phyloP scores from a whole-genome alignment of 2,797 vertebrate genomes.

The Scomberomorus guttatus region DNA sequence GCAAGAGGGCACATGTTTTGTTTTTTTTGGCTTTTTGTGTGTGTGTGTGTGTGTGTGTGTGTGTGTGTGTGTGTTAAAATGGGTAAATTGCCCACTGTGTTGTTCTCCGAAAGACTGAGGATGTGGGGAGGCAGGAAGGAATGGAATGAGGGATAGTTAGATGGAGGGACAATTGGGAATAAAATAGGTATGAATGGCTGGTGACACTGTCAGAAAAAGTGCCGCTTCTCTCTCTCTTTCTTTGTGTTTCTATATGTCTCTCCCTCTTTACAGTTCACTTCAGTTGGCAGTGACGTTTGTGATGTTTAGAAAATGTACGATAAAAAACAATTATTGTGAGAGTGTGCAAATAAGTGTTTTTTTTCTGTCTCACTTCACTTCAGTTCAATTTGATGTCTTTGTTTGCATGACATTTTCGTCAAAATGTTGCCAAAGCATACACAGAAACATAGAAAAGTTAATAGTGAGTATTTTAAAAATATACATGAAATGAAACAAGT shows the following conservation, averaged over 20 bases:
- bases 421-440: no score
- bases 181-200: background rate
- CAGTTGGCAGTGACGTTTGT: background rate
- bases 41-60: background rate
- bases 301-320: background rate
- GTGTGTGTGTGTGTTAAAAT: background rate
- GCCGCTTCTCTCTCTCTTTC: background rate
- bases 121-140: conserved; percentile 44
- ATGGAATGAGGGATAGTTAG: conserved; percentile 20
- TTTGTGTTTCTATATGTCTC: background rate
- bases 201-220: conserved; percentile 14
- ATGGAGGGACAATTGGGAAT: conserved; percentile 14
- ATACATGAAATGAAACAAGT: no score
- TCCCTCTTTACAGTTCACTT: background rate
- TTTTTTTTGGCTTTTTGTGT: background rate
- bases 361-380: no score
- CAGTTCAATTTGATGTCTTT: no score
- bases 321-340: no score
- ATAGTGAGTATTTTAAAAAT: no score
- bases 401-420: no score
- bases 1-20: conserved; percentile 38
- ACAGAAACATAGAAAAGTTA: no score
- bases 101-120: conserved; percentile 29
- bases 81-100: conserved; percentile 22
- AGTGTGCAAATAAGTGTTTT: no score